Evolutionary conservation across 2,113 vertebrate genomes (phyloP), one percentile per base, ranked within the genome.

Genomic region (Mesoclemmys tuberculata): DNA sequence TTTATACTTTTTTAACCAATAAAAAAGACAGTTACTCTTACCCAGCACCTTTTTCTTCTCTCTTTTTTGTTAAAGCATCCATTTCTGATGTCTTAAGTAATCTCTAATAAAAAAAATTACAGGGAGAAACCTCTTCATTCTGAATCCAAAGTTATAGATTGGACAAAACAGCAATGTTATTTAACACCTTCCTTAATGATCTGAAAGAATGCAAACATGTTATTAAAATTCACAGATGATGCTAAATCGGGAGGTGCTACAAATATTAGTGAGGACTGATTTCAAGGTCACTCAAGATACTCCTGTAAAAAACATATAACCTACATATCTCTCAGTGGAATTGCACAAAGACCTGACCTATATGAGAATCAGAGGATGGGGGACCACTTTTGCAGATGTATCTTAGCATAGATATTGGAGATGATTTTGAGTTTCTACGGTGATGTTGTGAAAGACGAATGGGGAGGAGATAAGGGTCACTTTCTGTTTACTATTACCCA

Each of bases 191-290:
- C 88, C 27, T 41, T 54, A 31, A 74, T 78, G 29, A 31, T 13
- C 10, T 94, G 80, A 27, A 38, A 84, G 24, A 44, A 27, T 10
- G 38, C 21, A 38, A 19, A 52, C 16, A 86, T 80, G 5, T 78
- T 44, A 88, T 80, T 52, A 80, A 22, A 52, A 78, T 77, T 80
- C 54, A 80, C 19, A 41, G 49, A 1, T 75, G 48, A 49, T 80
- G 82, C 9, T 92, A 19, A 54, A 54, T 75, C 91, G 75, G 9
- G 56, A 92, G 84, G 31, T 31, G 10, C 75, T 87, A 44, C 49
- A 94, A 88, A 78, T 88, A 91, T 29, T 90, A 85, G 52, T 35
- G 92, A 56, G 44, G 80, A 44, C 93, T 19, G 92, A 90, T 74
- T n/a, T 41, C n/a, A 81, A 41, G 29, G 80, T 90, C 86, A 93